Evolutionary conservation across 2,797 vertebrate species (phyloP).

Genomic region (Leuciscus waleckii): DNA sequence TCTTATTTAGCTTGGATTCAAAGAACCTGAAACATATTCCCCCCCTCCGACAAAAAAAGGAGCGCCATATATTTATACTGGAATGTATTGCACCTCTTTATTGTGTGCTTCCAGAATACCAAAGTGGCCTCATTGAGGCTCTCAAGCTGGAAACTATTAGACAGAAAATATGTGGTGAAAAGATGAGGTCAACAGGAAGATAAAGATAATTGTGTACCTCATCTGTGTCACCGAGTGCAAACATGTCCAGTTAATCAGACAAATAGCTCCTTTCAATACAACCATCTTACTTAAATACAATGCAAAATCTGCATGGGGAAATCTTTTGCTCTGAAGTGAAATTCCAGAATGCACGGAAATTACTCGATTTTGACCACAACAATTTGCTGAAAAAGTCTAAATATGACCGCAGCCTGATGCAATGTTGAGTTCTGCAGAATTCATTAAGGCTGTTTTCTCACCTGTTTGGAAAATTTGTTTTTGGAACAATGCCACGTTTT

Average conservation of each 20-base stretch:
- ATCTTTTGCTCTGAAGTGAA: not conserved
- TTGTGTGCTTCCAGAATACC: not conserved
- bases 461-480: too few species aligned
- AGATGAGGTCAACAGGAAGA: not conserved
- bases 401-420: too few species aligned
- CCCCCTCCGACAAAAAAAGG: not conserved
- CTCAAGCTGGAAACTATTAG: not conserved
- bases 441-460: too few species aligned
- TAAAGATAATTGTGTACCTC: not conserved
- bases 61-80: not conserved
- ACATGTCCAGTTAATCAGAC: not conserved
- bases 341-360: too few species aligned
- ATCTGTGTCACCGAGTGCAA: not conserved
- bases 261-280: not conserved
- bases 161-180: not conserved
- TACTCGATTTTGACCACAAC: rapidly evolving
- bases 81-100: not conserved
- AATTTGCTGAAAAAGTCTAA: too few species aligned
- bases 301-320: not conserved
- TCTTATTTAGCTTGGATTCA: constrained; percentile 14
- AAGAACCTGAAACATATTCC: not conserved
- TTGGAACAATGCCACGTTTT: too few species aligned
- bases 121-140: not conserved
- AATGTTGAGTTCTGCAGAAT: too few species aligned
- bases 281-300: not conserved